Evolutionary conservation across 2,797 vertebrate genomes (phyloP), one percentile per base, ranked within the genome.

Genomic region (Amblyraja radiata): DNA sequence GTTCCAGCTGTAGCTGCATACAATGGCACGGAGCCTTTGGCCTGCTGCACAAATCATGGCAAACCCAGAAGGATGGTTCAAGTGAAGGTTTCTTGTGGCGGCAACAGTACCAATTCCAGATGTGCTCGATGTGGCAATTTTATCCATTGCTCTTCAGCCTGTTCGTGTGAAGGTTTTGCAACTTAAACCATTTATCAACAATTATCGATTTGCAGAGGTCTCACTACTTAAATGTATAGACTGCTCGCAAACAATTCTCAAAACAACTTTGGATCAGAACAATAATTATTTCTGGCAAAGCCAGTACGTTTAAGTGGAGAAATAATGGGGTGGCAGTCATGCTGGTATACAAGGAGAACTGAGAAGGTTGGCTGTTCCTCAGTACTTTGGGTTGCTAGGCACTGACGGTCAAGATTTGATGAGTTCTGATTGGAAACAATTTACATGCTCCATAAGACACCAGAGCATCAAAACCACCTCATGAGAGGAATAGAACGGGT

Each of bases 301-400:
- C 83, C 83, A 65, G 16, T 18, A 28, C 32, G 63, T 86, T 86
- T 65, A n/a, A 32, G n/a, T 10, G 14, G 77, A 63, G 13, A 28
- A 63, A 61, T 86, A n/a, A 32, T 63, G 58, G 11, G 61, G 54
- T 84, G 21, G 46, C 58, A n/a, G 58, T 54, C 81, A 84, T 84
- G 46, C 23, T 28, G 81, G 61, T 84, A 61, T 1, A 84, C 81
- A 25, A 61, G 25, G 81, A 84, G 10, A 25, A 61, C 28, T 61
- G 23, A 28, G 54, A 23, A 61, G 61, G 23, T 28, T 23, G 61
- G 16, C 58, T 86, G 83, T 86, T 86, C 63, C 58, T 32, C 28
- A 86, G 28, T 32, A 86, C 58, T 63, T 25, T 86, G 83, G 83
- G n/a, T 86, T 65, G 32, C 16, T 63, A 86, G 83, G 83, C 83